Base-by-base conservation (phyloP, 2,797 vertebrate genomes). In the Paramormyrops hopkinsi region DNA sequence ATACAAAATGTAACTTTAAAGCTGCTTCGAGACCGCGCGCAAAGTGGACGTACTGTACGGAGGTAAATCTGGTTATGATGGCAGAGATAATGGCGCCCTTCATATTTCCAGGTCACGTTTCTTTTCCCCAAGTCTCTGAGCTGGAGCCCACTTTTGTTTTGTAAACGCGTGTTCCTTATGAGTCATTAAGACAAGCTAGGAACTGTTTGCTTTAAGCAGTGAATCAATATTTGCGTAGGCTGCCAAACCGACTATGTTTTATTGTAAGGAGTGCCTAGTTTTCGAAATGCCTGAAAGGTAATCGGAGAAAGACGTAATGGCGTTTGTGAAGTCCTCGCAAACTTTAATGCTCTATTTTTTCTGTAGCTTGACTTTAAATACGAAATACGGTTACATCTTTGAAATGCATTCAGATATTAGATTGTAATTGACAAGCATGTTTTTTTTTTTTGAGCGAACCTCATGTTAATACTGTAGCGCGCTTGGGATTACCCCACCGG, bases 121-220 rank as follows among this genome's bases (percentile, higher is more conserved):
- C 46, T 50, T 54, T 37, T 37, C n/a, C 53, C 14, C 14, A 76
- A 46, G 51, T 33, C 54, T 25, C 85, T 83, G 14, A 83, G 25
- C 54, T 44, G 62, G 37, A 41, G 25, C 44, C 46, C 56, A 53
- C 62, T 29, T 88, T 90, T 90, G 89, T 90, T 90, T 88, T 82
- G 29, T 65, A 37, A 79, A 62, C 37, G 65, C 44, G 4, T 54
- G 51, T 83, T 90, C 73, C 82, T 56, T 83, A 87, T 90, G 89
- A 90, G 59, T 90, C 89, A 89, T 14, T 59, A 56, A 88, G 86
- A 82, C 89, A 90, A 88, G 89, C 86, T 44, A 46, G 69, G 86
- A 90, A 69, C 53, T 90, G 86, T 89, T 65, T 89, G 88, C 54
- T 89, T 89, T 50, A 41, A 85, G 59, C 29, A 50, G 56, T 89